phyloP scores from a whole-genome alignment of 2,797 vertebrate species.

The Chelidonichthys spinosus region DNA sequence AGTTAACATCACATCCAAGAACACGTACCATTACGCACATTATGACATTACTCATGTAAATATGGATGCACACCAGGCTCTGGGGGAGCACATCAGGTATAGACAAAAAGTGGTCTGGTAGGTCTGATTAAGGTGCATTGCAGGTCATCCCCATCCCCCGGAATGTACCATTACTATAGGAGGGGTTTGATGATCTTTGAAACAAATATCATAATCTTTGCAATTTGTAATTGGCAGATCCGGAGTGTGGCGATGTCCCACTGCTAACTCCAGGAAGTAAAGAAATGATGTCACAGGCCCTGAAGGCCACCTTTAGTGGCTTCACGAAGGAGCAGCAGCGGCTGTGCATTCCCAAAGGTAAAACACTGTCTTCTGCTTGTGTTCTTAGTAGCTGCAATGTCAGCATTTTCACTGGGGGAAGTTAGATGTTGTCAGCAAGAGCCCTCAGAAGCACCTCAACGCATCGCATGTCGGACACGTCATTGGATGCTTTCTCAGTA shows the following conservation, averaged over 20 bases:
- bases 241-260: conserved; percentile 97
- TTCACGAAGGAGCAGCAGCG: conserved; percentile 97
- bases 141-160: too few species aligned
- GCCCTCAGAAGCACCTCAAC: neutral
- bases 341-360: conserved; percentile 98
- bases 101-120: too few species aligned
- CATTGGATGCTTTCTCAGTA: conserved; percentile 11
- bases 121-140: too few species aligned
- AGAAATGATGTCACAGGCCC: conserved; percentile 99
- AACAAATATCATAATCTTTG: conserved; percentile 12
- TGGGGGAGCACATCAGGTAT: too few species aligned
- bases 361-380: conserved; percentile 12
- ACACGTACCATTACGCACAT: too few species aligned
- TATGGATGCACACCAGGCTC: too few species aligned
- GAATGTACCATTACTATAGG: too few species aligned
- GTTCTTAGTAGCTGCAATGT: conserved; percentile 6
- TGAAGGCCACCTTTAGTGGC: conserved; percentile 98
- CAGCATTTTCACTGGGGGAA: conserved; percentile 32
- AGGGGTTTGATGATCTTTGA: neutral
- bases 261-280: conserved; percentile 97
- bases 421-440: conserved; percentile 14
- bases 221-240: conserved; percentile 84
- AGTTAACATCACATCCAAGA: too few species aligned
- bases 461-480: conserved; percentile 5
- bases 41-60: too few species aligned